Conservation (phyloP, 2,888 invertebrate genomes). For the Patella pellucida region DNA sequence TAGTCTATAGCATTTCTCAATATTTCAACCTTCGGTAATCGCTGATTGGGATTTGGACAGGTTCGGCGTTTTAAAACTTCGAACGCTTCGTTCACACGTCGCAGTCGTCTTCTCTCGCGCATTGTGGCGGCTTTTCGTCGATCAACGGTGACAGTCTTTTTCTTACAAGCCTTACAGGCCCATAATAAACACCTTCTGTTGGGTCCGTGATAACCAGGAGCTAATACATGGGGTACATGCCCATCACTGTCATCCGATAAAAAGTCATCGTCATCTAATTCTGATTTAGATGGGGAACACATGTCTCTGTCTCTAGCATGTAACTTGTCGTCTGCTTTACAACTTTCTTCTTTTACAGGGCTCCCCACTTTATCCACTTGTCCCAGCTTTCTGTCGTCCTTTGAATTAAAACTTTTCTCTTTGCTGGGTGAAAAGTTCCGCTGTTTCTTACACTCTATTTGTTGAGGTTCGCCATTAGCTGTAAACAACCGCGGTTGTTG, state of each 20-base stretch:
- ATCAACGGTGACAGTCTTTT: conserved; percentile 93
- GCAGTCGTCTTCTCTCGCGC: conserved; percentile 89
- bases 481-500: conserved; percentile 34
- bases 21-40: conserved; percentile 97
- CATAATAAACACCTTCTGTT: conserved; percentile 87
- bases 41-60: conserved; percentile 94
- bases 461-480: conserved; percentile 15
- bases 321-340: conserved; percentile 32
- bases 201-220: conserved; percentile 70
- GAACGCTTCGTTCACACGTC: conserved; percentile 99
- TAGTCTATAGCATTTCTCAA: conserved; percentile 97
- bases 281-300: conserved; percentile 34
- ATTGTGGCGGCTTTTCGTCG: conserved; percentile 97
- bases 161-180: conserved; percentile 97
- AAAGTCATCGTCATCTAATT: conserved; percentile 42
- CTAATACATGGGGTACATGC: conserved; percentile 70
- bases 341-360: conserved; percentile 18
- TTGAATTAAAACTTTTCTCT: conserved; percentile 16
- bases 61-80: conserved; percentile 93
- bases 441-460: conserved; percentile 9
- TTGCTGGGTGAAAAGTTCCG: conserved; percentile 18
- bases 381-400: conserved; percentile 19
- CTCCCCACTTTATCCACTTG: conserved; percentile 14
- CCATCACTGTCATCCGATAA: conserved; percentile 53
- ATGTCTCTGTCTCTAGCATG: conserved; percentile 44